Evolutionary conservation across 1,140 invertebrate genomes (phyloP), one percentile per base, ranked within the genome.

Genomic region (Yoshiicerus persimilis): DNA sequence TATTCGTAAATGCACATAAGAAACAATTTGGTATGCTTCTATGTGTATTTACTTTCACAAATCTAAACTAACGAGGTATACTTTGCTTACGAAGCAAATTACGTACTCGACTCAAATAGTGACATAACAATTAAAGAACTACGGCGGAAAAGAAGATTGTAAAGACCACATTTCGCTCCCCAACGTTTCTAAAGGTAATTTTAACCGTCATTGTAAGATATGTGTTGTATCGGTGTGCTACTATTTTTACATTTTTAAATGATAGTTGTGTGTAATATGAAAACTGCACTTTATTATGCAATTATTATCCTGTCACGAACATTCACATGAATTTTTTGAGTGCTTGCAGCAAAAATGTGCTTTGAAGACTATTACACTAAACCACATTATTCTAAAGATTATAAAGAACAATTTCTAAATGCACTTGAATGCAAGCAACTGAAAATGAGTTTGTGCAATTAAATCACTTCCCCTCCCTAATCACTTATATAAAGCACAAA

Each of bases 81-180:
- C 64, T 56, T 56, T n/a, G 47, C 47, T 56, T 56, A 56, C 16
- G 1, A 70, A 70, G 27, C 64, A 70, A 70, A 25, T 25, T 16
- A 56, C 47, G n/a, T n/a, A 27, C 4, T 30, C 64, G 3, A 30
- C 27, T 70, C 3, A n/a, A 16, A 20, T 64, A 23, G 20, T 27
- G 27, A 30, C 27, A 16, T 70, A 27, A 70, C 8, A 70, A 70
- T 70, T 25, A 70, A 25, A 70, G n/a, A n/a, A n/a, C n/a, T n/a
- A 38, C 32, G 32, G 75, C 34, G 75, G 34, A 80, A 34, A 23
- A 20, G 75, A 80, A 80, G 75, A 80, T n/a, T 20, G 20, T 27
- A 80, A 38, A 80, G 75, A 80, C 75, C 75, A 80, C 75, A 80
- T 80, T 80, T 80, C 32, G 75, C 75, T 80, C 75, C 75, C 75